Evolutionary conservation across 2,113 vertebrate genomes (phyloP).

Genomic region (Climacteris rufus): DNA sequence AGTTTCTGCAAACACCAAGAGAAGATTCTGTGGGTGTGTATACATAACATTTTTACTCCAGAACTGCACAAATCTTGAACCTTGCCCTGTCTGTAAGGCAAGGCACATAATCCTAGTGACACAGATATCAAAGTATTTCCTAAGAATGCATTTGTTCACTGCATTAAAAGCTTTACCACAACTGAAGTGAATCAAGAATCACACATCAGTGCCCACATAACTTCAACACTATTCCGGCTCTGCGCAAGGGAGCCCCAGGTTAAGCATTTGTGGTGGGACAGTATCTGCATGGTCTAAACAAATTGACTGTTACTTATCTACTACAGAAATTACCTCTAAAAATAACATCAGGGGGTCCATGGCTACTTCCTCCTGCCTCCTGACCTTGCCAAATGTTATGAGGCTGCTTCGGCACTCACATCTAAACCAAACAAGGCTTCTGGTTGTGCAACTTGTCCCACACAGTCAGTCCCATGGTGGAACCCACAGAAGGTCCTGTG

Average conservation of each 20-base stretch:
- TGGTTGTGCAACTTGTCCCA: background rate
- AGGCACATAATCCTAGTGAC: background rate
- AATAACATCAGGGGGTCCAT: background rate
- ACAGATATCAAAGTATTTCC: background rate
- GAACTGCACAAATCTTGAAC: background rate
- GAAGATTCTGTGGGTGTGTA: background rate
- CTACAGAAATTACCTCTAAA: background rate
- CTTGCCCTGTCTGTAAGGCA: background rate
- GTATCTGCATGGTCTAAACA: background rate
- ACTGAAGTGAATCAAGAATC: background rate
- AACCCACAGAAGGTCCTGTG: accelerated
- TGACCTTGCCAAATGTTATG: background rate
- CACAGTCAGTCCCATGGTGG: background rate
- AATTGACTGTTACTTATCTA: background rate
- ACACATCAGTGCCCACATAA: accelerated
- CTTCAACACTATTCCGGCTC: background rate
- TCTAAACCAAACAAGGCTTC: background rate
- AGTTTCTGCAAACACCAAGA: background rate
- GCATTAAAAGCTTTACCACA: background rate
- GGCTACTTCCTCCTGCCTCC: background rate
- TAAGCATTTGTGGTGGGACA: background rate
- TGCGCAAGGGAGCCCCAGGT: accelerated
- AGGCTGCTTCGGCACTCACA: background rate
- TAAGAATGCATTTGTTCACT: background rate
- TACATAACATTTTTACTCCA: background rate